These are phyloP conservation scores for silkworm (Bombyx mori) DNA, from an alignment of 1,140 invertebrate genomes.

Conservation along the genomic window ASM3026992v2 NC_085107.1:4068001-4068500, in stretches of 20 bases:
- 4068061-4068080: not conserved
- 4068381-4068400: conserved; percentile 1
- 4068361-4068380: not conserved
- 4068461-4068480: conserved; percentile 5
- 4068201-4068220: too few relatives aligned
- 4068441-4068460: conserved; percentile 11
- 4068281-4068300: too few relatives aligned
- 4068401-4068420: not conserved
- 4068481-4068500: not conserved
- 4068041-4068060: not conserved
- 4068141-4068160: not conserved
- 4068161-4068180: too few relatives aligned
- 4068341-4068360: not conserved
- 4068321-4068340: too few relatives aligned
- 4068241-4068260: too few relatives aligned
- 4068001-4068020: too few relatives aligned
- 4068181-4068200: too few relatives aligned
- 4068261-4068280: too few relatives aligned
- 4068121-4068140: conserved; percentile 11
- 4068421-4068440: not conserved
- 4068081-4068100: conserved; percentile 8
- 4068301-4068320: too few relatives aligned
- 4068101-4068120: conserved; percentile 18
- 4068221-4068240: too few relatives aligned
- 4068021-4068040: not conserved